These are phyloP conservation scores for Heliconius charithonia DNA, from an alignment of 2,888 invertebrate genomes.

Conservation along the genomic window DNA sequence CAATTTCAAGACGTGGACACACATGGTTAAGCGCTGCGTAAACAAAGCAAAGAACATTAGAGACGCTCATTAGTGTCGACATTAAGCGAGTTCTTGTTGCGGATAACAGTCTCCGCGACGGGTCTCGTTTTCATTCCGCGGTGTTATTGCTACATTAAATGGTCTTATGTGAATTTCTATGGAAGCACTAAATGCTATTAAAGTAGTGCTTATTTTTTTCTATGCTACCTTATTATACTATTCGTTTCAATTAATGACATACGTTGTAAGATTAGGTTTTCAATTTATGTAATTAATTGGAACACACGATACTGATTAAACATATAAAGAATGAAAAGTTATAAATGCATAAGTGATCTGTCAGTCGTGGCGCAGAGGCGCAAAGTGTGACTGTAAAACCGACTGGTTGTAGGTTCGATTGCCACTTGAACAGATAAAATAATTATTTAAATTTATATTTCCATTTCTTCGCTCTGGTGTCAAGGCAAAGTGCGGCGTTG, in stretches of 20 bases:
- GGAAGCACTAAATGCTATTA: background rate
- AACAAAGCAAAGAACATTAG: conserved; percentile 26
- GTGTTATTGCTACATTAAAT: conserved; percentile 25
- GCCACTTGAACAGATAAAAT: too few relatives aligned
- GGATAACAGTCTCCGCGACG: conserved; percentile 24
- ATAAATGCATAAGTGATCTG: too few relatives aligned
- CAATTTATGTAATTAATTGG: background rate
- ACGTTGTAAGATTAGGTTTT: background rate
- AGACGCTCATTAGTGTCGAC: conserved; percentile 27
- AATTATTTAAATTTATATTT: too few relatives aligned
- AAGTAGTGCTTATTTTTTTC: background rate
- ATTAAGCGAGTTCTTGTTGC: conserved; percentile 17
- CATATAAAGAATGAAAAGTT: background rate
- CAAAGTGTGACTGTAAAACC: too few relatives aligned
- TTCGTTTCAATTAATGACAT: background rate
- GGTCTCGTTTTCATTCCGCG: conserved; percentile 22
- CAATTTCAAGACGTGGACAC: conserved; percentile 25
- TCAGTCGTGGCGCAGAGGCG: too few relatives aligned
- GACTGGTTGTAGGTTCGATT: too few relatives aligned
- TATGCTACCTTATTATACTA: background rate
- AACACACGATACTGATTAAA: background rate
- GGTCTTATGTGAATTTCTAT: conserved; percentile 4
- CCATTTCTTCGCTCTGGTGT: too few relatives aligned
- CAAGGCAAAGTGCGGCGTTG: too few relatives aligned
- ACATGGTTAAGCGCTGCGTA: conserved; percentile 21